A percentile compares a stretch with the other conserved stretches of the same genome.
These are phyloP conservation scores for Oophaga sylvatica DNA, from an alignment of 2,797 vertebrate genomes.

Conservation along the genomic window DNA sequence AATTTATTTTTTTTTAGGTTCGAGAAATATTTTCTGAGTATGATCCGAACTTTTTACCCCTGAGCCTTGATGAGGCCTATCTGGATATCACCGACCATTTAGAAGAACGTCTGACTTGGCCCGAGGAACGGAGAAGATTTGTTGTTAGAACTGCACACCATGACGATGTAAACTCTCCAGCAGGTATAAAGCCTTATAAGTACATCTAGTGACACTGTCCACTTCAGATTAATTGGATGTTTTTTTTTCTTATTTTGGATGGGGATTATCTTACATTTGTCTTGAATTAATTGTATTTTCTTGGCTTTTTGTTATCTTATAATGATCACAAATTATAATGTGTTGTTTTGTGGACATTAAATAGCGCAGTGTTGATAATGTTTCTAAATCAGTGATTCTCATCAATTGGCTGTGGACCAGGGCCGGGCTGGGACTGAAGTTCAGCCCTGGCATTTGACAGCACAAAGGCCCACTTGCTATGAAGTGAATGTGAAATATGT, in stretches of 20 bases:
- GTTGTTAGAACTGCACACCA: slow-evolving; percentile 62
- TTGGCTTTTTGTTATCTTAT: no score
- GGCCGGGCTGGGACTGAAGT: no score
- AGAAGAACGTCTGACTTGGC: slow-evolving; percentile 84
- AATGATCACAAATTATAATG: no score
- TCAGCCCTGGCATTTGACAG: no score
- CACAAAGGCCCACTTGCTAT: no score
- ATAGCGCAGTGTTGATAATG: no score
- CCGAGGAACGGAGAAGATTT: slow-evolving; percentile 82
- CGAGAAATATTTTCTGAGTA: slow-evolving; percentile 89
- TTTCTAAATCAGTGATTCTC: no score
- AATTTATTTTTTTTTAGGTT: slow-evolving; percentile 79
- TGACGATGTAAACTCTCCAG: slow-evolving; percentile 68
- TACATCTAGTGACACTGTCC: not conserved
- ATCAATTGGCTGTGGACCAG: no score
- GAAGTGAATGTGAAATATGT: no score
- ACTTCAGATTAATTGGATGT: not conserved
- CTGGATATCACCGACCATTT: slow-evolving; percentile 93
- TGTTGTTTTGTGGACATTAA: no score
- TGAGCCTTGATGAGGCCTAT: slow-evolving; percentile 97
- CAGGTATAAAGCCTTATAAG: slow-evolving; percentile 21
- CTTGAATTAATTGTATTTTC: not conserved
- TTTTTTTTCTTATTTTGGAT: not conserved
- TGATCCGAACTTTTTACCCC: slow-evolving; percentile 88
- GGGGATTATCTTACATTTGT: not conserved